Percentiles rank a stretch among this genome's conserved stretches.
phyloP scores from a whole-genome alignment of 2,113 vertebrate genomes.

The Hassar affinis region DNA sequence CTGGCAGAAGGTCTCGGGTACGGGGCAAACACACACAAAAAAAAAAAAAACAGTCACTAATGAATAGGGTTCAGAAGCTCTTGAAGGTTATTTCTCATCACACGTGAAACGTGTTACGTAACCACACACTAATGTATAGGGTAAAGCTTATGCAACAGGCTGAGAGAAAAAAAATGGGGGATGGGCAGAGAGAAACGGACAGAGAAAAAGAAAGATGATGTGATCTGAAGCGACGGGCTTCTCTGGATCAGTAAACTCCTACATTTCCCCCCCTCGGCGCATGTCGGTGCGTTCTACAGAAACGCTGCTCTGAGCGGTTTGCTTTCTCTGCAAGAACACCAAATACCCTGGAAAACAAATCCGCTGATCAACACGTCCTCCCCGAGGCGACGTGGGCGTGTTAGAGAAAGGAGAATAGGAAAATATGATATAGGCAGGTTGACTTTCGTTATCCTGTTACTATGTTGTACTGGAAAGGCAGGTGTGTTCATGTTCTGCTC shows the following conservation, averaged over 20 bases:
- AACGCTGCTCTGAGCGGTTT: background rate
- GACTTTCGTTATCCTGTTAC: background rate
- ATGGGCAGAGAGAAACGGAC: background rate
- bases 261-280: background rate
- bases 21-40: background rate
- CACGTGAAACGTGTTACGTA: constrained; percentile 61
- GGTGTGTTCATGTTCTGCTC: background rate
- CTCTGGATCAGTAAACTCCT: constrained; percentile 17
- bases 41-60: background rate
- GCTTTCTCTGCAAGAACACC: background rate
- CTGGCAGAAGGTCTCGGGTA: background rate
- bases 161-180: background rate
- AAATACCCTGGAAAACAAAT: too few species aligned
- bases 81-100: background rate
- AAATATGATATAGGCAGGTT: background rate
- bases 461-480: background rate
- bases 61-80: constrained; percentile 14
- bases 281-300: background rate
- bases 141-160: background rate
- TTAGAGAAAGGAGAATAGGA: background rate
- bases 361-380: background rate
- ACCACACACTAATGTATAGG: constrained; percentile 38
- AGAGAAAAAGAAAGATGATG: background rate
- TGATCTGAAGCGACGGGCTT: background rate
- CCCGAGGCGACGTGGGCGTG: background rate